Evolutionary conservation across 2,888 invertebrate species (phyloP).

Genomic region (Caenorhabditis afra): DNA sequence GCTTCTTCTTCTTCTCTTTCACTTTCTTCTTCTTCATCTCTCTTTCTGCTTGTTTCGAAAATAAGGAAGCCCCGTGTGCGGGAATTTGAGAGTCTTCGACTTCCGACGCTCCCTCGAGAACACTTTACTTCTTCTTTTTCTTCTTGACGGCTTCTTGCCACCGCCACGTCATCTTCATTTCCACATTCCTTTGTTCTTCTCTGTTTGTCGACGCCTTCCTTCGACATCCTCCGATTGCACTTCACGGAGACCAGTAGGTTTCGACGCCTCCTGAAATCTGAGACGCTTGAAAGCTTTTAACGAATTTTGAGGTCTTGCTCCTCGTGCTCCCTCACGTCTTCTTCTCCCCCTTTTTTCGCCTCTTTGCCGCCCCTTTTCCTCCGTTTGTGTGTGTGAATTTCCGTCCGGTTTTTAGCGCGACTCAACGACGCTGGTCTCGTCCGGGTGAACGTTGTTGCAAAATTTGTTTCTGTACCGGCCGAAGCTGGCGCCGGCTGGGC

Average conservation of each 20-base stretch:
- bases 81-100: slow-evolving; percentile 8
- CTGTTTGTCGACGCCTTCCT: not conserved
- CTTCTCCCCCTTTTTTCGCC: slow-evolving; percentile 4
- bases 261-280: slow-evolving; percentile 23
- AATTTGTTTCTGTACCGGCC: slow-evolving; percentile 64
- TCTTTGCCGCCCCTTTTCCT: slow-evolving; percentile 5
- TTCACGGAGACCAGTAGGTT: slow-evolving; percentile 9
- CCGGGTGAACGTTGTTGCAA: slow-evolving; percentile 55
- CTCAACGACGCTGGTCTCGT: slow-evolving; percentile 3
- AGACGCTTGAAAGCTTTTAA: slow-evolving; percentile 55
- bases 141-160: not conserved
- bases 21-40: no score
- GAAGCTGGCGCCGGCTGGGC: slow-evolving; percentile 58
- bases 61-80: slow-evolving; percentile 24
- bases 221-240: slow-evolving; percentile 10
- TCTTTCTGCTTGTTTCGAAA: slow-evolving; percentile 29
- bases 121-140: no score
- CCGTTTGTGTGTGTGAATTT: no score
- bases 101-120: slow-evolving; percentile 19
- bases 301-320: slow-evolving; percentile 42
- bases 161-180: slow-evolving; percentile 24
- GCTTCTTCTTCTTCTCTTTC: not conserved
- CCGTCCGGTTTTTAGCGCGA: slow-evolving; percentile 8
- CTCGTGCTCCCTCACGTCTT: not conserved
- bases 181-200: not conserved